phyloP scores from a whole-genome alignment of 2,113 vertebrate species.

The Dunckerocampus dactyliophorus region DNA sequence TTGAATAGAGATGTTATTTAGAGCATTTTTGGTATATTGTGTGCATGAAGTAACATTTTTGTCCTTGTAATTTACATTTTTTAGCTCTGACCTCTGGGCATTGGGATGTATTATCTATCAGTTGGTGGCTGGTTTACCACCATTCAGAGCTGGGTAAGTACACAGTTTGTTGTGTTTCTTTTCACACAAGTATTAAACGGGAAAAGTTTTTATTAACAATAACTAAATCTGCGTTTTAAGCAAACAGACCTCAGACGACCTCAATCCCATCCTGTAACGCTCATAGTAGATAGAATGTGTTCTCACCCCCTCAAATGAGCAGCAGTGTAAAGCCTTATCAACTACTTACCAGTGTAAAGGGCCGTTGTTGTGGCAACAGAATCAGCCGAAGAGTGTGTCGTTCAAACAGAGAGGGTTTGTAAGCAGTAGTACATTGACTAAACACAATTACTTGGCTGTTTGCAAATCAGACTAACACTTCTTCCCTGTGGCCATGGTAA shows the following conservation, averaged over 20 bases:
- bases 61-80: background rate
- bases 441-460: background rate
- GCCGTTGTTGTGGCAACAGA: background rate
- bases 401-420: background rate
- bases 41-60: background rate
- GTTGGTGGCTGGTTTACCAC: conserved; percentile 95
- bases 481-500: background rate
- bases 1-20: background rate
- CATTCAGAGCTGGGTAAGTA: conserved; percentile 95
- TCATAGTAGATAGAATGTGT: background rate
- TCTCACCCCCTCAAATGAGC: background rate
- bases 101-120: conserved; percentile 99
- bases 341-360: background rate
- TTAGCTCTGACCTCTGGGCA: conserved; percentile 94
- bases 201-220: background rate
- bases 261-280: background rate
- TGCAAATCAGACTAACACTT: background rate
- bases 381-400: background rate
- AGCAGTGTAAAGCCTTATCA: background rate
- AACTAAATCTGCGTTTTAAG: background rate
- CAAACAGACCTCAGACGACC: background rate
- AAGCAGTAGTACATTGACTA: background rate
- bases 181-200: background rate
- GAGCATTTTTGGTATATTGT: background rate
- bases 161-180: background rate